Base-by-base conservation (phyloP, 2,113 vertebrate genomes). In the Crotalus helleri region DNA sequence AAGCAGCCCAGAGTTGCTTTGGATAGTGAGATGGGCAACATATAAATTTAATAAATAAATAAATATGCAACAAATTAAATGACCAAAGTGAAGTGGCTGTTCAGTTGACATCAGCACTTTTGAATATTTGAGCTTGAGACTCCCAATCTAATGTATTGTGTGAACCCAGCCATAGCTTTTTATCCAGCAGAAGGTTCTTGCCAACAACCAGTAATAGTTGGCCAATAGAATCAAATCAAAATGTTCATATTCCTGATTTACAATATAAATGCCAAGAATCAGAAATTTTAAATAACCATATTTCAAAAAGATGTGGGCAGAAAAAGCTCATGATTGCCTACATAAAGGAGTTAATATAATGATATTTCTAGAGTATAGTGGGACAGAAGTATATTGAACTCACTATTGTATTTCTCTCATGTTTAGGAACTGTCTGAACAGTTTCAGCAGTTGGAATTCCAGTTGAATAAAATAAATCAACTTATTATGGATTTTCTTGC, bases 381-480 rank as follows among this genome's bases (percentile, higher is more conserved):
- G 15, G 33, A 57, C 39, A 61, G 11, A 59, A 2, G 29, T 86
- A 13, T 13, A 74, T n/a, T 90, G 46, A 7, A 8, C n/a, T 55
- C 87, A 53, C 88, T 74, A 0, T 93, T 94, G 5, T 88, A 9
- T 90, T 94, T 7, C 94, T 51, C 58, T 88, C 91, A 92, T 95
- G n/a, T 92, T 87, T 96, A 99, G 99, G 98, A 98, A 91, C 96
- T 99, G 89, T 97, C 94, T 7, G 95, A 96, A 9, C 97, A 97
- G 90, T 98, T 99, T 91, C 94, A 95, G 89, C 97, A 98, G 85
- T 95, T 98, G 55, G 98, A 99, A 96, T 94, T 90, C 93, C 97
- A 98, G 93, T 90, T 98, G 94, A 97, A 97, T 90, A 97, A 97
- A 93, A 93, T 99, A 86, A 98, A 98, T 95, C 92, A 95, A 64